Evolutionary conservation across 2,113 vertebrate species (phyloP).

Genomic region (Dromas ardeola): DNA sequence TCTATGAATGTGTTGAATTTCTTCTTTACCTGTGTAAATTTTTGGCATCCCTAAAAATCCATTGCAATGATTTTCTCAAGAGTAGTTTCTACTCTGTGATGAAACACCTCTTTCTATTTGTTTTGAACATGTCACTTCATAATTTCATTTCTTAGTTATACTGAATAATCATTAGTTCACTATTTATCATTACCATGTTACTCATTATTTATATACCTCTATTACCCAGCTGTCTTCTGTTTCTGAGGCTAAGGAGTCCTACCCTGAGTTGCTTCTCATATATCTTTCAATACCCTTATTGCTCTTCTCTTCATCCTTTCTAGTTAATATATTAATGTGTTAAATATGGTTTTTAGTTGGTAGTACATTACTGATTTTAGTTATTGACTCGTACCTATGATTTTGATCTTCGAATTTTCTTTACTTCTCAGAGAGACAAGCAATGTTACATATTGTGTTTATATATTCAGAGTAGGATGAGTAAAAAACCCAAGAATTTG

Average conservation of each 20-base stretch:
- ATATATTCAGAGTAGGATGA: neutral
- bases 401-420: neutral
- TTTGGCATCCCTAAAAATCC: neutral
- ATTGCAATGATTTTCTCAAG: neutral
- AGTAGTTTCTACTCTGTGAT: neutral
- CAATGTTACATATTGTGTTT: neutral
- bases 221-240: neutral
- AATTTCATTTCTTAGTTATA: neutral
- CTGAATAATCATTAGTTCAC: neutral
- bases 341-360: neutral
- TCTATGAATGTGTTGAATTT: neutral
- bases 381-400: neutral
- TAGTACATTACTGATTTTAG: neutral
- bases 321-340: neutral
- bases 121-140: neutral
- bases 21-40: neutral
- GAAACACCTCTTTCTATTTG: neutral
- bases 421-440: neutral
- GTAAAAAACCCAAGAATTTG: neutral
- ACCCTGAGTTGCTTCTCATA: neutral
- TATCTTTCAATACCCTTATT: neutral
- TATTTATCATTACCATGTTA: neutral
- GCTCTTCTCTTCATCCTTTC: neutral
- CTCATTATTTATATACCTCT: neutral
- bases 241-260: neutral